Conservation (phyloP, 2,113 vertebrate genomes). For the Eclectus roratus region DNA sequence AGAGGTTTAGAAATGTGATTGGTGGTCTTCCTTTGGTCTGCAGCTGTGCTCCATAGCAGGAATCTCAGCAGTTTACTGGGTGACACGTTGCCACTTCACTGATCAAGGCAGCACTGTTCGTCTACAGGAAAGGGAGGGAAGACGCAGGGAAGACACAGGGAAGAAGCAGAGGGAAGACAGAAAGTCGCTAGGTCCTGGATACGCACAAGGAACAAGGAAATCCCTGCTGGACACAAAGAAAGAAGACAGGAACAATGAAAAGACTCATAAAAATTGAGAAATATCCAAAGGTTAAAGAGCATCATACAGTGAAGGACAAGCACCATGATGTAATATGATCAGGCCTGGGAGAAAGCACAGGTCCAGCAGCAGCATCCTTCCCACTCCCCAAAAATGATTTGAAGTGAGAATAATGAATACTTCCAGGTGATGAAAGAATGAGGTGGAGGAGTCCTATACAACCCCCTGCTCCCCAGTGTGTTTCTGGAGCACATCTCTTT, state of each 20-base stretch:
- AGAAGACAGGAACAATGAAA: not conserved
- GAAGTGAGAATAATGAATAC: not conserved
- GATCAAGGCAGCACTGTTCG: not conserved
- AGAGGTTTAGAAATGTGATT: not conserved
- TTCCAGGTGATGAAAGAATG: not conserved
- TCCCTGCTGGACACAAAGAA: not conserved
- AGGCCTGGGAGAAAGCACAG: not conserved
- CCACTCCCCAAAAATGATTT: not conserved
- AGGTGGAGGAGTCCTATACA: not conserved
- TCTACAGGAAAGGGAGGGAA: not conserved
- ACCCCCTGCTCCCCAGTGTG: accelerated
- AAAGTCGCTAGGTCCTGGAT: not conserved
- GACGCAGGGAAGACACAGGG: not conserved
- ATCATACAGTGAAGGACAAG: not conserved
- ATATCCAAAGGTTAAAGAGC: not conserved
- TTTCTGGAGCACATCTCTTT: not conserved
- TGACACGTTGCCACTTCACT: not conserved
- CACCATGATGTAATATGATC: not conserved
- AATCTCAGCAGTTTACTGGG: not conserved
- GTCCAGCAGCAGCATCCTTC: not conserved
- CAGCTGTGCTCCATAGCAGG: not conserved
- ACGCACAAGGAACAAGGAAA: not conserved
- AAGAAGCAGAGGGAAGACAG: not conserved
- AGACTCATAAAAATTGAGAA: not conserved
- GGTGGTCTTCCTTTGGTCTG: not conserved